Evolutionary conservation across 1,140 invertebrate species (phyloP), one percentile per base, ranked within the genome.

Genomic region (Parapsyche elsis): DNA sequence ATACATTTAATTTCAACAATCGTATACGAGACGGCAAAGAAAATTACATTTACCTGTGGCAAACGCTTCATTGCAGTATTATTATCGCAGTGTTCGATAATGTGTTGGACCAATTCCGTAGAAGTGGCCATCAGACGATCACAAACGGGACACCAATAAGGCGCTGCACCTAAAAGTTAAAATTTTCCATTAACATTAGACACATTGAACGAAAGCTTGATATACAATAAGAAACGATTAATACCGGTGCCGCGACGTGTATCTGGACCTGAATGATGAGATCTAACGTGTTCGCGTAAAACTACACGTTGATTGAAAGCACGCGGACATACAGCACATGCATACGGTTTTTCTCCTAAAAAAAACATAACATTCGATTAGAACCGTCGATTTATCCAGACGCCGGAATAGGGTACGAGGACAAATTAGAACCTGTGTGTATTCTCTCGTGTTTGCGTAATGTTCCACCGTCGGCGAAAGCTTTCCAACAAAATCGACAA

Each of bases 401-500:
- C n/a, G n/a, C 38, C 49, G 53, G 46, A 73, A 53, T 53, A 44
- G 1, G 0, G 74, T 79, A 53, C n/a, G 49, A 74, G 57, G 4
- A 16, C 5, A 26, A n/a, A 73, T 53, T 79, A 49, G 9, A 12
- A 89, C 89, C 95, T 0, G 97, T 98, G 85, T 99, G 98, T 57
- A 99, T 99, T 79, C 99, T 93, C 85, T 99, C 99, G 87, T 99
- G 98, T 85, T 99, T 96, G 10, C 97, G 93, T 53, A 99, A 88
- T 71, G 99, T 99, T 5, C 97, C 98, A 45, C 97, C 98, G 83
- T 99, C 99, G 0, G 98, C 98, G 86, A 99, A 99, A 23, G 98
- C 96, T 87, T 99, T 99, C 91, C 97, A 98, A 87, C 98, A 99
- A 87, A 97, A 98, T n/a, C 94, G 92, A 86, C 98, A 99, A 5